Conservation (phyloP, 2,888 invertebrate genomes). For the Drosophila putrida region DNA sequence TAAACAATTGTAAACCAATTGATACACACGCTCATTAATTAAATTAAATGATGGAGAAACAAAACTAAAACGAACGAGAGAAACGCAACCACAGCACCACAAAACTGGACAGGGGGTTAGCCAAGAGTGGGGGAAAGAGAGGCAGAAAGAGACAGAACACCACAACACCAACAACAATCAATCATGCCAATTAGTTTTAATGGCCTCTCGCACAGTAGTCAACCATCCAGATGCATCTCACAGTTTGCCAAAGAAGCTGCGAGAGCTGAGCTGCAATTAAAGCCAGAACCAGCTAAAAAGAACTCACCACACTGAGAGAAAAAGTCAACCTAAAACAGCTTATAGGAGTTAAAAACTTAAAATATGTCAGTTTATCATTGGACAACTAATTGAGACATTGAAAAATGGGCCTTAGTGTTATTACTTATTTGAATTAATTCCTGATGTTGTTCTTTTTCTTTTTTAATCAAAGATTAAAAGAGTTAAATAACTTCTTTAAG, state of each 20-base stretch:
- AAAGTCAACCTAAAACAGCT: neutral
- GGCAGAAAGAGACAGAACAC: constrained; percentile 2
- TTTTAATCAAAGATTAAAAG: no score
- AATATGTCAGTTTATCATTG: no score
- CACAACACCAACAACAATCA: constrained; percentile 72
- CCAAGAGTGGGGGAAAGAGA: neutral
- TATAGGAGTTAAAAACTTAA: neutral
- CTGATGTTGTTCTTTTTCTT: no score
- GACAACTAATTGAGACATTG: no score
- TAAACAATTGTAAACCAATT: constrained; percentile 72
- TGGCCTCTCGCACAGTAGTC: constrained; percentile 63
- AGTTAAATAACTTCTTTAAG: no score
- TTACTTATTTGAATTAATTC: no score
- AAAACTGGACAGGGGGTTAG: neutral
- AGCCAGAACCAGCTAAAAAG: constrained; percentile 44
- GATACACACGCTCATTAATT: constrained; percentile 74
- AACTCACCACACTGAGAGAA: constrained; percentile 14
- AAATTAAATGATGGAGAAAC: constrained; percentile 72
- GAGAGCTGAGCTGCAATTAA: constrained; percentile 45
- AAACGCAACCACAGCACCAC: constrained; percentile 45
- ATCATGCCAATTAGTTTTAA: constrained; percentile 76
- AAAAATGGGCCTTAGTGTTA: no score
- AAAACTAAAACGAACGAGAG: constrained; percentile 49
- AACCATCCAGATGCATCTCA: constrained; percentile 30
- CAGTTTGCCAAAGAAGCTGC: constrained; percentile 37